phyloP scores from a whole-genome alignment of 2,888 invertebrate genomes.

The Drosophila acutilabella region DNA sequence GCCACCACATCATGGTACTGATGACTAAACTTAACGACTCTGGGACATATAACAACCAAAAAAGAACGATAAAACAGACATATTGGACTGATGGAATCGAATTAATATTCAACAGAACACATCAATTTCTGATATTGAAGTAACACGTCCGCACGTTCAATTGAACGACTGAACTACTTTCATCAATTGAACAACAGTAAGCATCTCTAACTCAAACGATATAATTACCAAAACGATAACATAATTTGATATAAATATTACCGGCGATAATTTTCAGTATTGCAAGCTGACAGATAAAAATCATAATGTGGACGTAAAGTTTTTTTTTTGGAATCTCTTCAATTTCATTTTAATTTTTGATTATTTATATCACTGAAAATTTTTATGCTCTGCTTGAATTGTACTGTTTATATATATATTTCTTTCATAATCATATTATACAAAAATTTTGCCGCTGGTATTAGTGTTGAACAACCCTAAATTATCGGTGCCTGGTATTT shows the following conservation, averaged over 20 bases:
- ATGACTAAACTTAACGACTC: too few species aligned
- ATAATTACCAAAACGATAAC: not conserved
- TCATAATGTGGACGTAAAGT: conserved; percentile 24
- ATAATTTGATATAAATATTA: conserved; percentile 1
- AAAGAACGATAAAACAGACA: too few species aligned
- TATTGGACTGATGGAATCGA: too few species aligned
- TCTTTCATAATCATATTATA: conserved; percentile 32
- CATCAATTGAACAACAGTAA: too few species aligned
- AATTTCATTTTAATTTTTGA: conserved; percentile 22
- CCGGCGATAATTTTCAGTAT: conserved; percentile 2
- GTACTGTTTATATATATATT: conserved; percentile 23
- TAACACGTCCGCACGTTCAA: too few species aligned
- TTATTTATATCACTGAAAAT: conserved; percentile 30
- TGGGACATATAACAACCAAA: too few species aligned
- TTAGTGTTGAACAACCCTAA: conserved; percentile 62
- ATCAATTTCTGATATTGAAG: too few species aligned
- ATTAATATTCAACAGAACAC: too few species aligned
- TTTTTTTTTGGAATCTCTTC: conserved; percentile 27
- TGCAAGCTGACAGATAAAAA: conserved; percentile 15
- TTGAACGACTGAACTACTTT: too few species aligned
- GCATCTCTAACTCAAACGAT: conserved; percentile 4
- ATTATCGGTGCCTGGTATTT: conserved; percentile 63
- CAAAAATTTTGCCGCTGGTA: conserved; percentile 46
- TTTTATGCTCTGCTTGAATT: conserved; percentile 39
- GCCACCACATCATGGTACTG: too few species aligned